Percentiles rank a stretch among this genome's conserved stretches.
Conservation (phyloP, 2,113 vertebrate genomes). For the Falcunculus frontatus region DNA sequence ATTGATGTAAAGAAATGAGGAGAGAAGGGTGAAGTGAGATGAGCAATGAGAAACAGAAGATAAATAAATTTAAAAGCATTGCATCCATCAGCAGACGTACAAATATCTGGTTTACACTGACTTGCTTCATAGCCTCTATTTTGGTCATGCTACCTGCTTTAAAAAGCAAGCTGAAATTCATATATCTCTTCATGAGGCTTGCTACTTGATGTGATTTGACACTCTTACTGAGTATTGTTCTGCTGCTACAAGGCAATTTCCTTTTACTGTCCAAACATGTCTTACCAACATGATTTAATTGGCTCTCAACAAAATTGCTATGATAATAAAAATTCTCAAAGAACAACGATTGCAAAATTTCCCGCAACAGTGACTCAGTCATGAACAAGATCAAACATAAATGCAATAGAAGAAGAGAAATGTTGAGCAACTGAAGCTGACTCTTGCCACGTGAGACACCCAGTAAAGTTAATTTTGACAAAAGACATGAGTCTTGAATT, state of each 20-base stretch:
- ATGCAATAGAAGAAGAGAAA: neutral
- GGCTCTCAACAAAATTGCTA: neutral
- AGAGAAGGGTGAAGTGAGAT: neutral
- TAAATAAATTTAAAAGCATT: neutral
- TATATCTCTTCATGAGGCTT: neutral
- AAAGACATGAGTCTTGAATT: neutral
- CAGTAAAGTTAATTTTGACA: neutral
- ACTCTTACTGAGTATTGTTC: neutral
- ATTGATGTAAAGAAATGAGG: neutral
- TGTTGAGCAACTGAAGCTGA: slow-evolving; percentile 40
- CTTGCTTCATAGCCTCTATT: neutral
- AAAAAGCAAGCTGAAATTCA: neutral
- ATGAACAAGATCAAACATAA: slow-evolving; percentile 59
- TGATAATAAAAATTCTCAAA: slow-evolving; percentile 43
- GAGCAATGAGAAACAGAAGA: neutral
- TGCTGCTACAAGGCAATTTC: neutral
- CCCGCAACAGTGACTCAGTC: slow-evolving; percentile 22
- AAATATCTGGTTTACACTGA: neutral
- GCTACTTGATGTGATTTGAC: neutral
- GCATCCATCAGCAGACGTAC: neutral
- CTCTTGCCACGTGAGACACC: neutral
- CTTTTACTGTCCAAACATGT: neutral
- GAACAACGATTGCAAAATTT: neutral
- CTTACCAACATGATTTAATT: neutral
- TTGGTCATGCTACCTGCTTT: neutral